phyloP scores from a whole-genome alignment of 2,113 vertebrate species.

The Brienomyrus brachyistius region DNA sequence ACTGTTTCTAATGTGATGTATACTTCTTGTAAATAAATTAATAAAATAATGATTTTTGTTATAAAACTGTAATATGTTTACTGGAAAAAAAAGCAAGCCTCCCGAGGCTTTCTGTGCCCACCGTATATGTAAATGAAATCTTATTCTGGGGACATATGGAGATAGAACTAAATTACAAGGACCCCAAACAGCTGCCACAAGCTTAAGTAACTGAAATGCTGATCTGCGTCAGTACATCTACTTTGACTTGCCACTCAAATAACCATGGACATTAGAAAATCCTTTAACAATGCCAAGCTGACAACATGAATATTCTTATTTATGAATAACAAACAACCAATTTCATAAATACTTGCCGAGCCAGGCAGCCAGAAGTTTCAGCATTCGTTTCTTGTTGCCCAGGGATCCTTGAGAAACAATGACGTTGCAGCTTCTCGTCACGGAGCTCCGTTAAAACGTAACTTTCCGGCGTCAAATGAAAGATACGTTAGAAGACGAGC shows the following conservation, averaged over 20 bases:
- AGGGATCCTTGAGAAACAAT: too few species aligned
- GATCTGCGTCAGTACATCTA: background rate
- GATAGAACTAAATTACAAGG: background rate
- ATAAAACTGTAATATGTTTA: background rate
- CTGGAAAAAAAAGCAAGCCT: background rate
- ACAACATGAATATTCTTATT: background rate
- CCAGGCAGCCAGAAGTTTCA: background rate
- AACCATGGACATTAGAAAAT: background rate
- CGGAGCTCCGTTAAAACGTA: background rate
- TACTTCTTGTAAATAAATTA: background rate
- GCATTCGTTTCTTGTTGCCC: background rate
- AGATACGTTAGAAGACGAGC: background rate
- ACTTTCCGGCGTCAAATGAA: background rate
- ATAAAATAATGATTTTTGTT: background rate
- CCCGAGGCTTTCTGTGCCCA: background rate
- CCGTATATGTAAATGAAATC: background rate
- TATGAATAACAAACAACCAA: conserved; percentile 5
- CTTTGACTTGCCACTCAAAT: background rate
- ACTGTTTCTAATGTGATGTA: background rate
- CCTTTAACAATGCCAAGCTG: background rate
- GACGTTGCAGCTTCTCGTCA: background rate
- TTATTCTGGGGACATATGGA: background rate
- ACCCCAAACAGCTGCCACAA: background rate
- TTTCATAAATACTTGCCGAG: background rate
- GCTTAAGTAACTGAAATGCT: background rate